These are phyloP conservation scores for Thomomys bottae DNA, from an alignment of 2,113 vertebrate genomes.

Conservation along the genomic window DNA sequence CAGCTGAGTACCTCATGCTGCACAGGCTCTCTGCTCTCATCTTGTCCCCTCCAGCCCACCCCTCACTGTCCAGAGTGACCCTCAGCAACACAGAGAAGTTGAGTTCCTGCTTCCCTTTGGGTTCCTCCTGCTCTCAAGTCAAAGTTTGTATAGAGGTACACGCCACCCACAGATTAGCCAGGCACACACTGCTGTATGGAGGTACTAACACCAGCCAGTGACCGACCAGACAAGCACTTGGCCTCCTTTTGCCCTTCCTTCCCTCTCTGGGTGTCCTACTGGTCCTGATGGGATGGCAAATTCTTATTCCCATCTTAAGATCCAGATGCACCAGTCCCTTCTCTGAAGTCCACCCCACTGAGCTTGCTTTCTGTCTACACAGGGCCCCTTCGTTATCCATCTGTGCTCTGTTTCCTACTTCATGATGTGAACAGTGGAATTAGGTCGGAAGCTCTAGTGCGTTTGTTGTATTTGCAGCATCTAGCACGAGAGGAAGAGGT, in stretches of 20 bases:
- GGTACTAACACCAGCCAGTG: not conserved
- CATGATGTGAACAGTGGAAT: not conserved
- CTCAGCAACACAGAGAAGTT: not conserved
- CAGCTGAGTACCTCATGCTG: accelerated
- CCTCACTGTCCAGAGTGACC: not conserved
- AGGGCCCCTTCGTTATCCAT: too few relatives aligned
- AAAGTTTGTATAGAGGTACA: not conserved
- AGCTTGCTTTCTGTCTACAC: not conserved
- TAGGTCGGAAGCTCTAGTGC: slow-evolving; percentile 7
- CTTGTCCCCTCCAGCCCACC: not conserved
- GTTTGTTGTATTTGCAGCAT: not conserved
- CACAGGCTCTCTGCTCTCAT: not conserved
- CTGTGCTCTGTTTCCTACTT: not conserved
- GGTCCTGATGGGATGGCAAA: not conserved
- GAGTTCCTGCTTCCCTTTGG: not conserved
- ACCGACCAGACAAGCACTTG: not conserved
- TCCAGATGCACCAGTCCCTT: not conserved
- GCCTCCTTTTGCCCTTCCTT: not conserved
- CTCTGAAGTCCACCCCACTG: not conserved
- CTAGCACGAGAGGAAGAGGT: not conserved
- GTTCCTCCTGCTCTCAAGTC: not conserved
- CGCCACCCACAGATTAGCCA: not conserved
- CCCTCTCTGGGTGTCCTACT: not conserved
- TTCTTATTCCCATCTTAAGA: not conserved
- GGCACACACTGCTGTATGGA: not conserved